A percentile compares a stretch with the other conserved stretches of the same genome.
phyloP scores from a whole-genome alignment of 2,888 invertebrate species.

The Drosophila greeni region DNA sequence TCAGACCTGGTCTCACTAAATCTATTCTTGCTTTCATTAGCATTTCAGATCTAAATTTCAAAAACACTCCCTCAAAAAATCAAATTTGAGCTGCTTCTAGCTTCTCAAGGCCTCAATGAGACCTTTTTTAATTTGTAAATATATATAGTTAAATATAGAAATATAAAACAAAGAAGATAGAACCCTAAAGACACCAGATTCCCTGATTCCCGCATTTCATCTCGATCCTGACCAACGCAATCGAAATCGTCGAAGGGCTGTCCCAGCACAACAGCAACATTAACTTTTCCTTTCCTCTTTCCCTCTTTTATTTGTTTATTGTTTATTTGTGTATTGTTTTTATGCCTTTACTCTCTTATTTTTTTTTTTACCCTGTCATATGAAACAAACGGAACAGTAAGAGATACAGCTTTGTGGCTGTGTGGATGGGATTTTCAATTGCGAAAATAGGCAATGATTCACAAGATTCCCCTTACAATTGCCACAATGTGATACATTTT shows the following conservation, averaged over 20 bases:
- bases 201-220: not conserved
- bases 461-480: not conserved
- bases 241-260: constrained; percentile 40
- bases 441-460: constrained; percentile 8
- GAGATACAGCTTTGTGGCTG: constrained; percentile 11
- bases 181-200: not conserved
- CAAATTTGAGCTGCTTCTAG: not conserved
- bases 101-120: not conserved
- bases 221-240: constrained; percentile 57
- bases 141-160: not conserved
- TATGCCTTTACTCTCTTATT: not conserved
- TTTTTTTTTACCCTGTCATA: constrained; percentile 21
- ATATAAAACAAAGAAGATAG: not conserved
- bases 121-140: constrained; percentile 10
- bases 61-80: not conserved
- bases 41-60: constrained; percentile 3
- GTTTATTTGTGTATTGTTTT: constrained; percentile 8
- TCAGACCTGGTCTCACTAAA: too few relatives aligned
- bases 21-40: constrained; percentile 5
- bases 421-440: constrained; percentile 6
- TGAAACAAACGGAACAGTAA: constrained; percentile 10
- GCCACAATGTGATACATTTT: not conserved
- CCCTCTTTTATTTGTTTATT: constrained; percentile 8
- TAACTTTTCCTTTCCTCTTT: not conserved
- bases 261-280: not conserved